A percentile compares a stretch with the other conserved stretches of the same genome.
Conservation (phyloP, 2,888 invertebrate species). For the Acrobasis repandana region DNA sequence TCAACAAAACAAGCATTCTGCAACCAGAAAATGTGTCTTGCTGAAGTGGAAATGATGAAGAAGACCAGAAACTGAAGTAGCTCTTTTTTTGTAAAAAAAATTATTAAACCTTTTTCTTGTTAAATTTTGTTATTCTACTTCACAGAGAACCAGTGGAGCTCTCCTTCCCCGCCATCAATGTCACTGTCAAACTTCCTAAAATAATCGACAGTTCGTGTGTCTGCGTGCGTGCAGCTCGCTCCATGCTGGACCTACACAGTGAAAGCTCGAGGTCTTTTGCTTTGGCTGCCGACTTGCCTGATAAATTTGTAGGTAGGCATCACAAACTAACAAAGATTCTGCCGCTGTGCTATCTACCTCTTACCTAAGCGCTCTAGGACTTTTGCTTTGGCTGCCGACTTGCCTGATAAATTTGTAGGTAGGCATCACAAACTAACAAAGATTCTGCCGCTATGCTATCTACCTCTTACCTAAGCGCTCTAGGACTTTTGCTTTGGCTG, state of each 20-base stretch:
- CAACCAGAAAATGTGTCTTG: too few species aligned
- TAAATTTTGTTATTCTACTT: constrained; percentile 15
- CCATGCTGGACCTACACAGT: constrained; percentile 84
- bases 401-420: constrained; percentile 61
- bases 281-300: constrained; percentile 46
- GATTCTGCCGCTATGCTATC: too few species aligned
- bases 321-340: too few species aligned
- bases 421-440: constrained; percentile 18
- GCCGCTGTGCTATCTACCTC: too few species aligned
- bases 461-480: too few species aligned
- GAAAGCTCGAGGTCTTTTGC: constrained; percentile 61
- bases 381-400: constrained; percentile 45
- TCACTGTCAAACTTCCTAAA: constrained; percentile 79
- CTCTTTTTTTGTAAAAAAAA: too few species aligned
- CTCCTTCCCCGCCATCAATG: constrained; percentile 77
- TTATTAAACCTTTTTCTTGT: background rate
- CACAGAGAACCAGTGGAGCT: constrained; percentile 78
- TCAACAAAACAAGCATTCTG: too few species aligned
- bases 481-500: constrained; percentile 47
- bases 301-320: constrained; percentile 57
- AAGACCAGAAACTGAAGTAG: too few species aligned
- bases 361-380: constrained; percentile 55
- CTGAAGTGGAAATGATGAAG: too few species aligned
- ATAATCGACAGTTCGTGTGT: constrained; percentile 79
- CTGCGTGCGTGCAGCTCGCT: constrained; percentile 81